phyloP scores from a whole-genome alignment of 2,888 invertebrate genomes.

The Pseudanteris insignis region DNA sequence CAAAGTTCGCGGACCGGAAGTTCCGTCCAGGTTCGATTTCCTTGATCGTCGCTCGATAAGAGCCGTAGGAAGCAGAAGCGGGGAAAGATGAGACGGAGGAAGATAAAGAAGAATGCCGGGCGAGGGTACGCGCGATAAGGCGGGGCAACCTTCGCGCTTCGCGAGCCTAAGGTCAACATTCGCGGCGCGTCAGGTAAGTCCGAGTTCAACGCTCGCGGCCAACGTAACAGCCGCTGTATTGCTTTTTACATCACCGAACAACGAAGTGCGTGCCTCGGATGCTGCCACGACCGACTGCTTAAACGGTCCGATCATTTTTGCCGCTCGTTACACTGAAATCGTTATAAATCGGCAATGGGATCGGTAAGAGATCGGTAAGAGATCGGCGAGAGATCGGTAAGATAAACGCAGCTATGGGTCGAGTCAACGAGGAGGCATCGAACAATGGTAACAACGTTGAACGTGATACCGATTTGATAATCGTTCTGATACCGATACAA shows the following conservation, averaged over 20 bases:
- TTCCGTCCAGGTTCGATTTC: constrained; percentile 22
- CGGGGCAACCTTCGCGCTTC: constrained; percentile 38
- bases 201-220: constrained; percentile 55
- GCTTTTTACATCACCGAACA: constrained; percentile 25
- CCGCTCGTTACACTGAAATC: no score
- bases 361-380: no score
- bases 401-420: no score
- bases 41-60: constrained; percentile 20
- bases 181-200: constrained; percentile 51
- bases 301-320: no score
- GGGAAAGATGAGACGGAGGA: constrained; percentile 3
- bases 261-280: constrained; percentile 9
- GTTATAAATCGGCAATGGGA: no score
- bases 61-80: neutral
- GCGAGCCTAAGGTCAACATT: constrained; percentile 52
- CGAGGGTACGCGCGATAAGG: constrained; percentile 21
- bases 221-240: constrained; percentile 36
- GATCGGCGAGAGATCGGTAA: no score
- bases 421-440: no score
- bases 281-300: no score
- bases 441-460: no score
- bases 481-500: no score
- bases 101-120: constrained; percentile 13
- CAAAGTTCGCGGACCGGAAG: constrained; percentile 16
- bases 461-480: no score